A percentile compares a stretch with the other conserved stretches of the same genome.
These are phyloP conservation scores for Buathra laborator DNA, from an alignment of 2,888 invertebrate genomes.

Conservation along the genomic window DNA sequence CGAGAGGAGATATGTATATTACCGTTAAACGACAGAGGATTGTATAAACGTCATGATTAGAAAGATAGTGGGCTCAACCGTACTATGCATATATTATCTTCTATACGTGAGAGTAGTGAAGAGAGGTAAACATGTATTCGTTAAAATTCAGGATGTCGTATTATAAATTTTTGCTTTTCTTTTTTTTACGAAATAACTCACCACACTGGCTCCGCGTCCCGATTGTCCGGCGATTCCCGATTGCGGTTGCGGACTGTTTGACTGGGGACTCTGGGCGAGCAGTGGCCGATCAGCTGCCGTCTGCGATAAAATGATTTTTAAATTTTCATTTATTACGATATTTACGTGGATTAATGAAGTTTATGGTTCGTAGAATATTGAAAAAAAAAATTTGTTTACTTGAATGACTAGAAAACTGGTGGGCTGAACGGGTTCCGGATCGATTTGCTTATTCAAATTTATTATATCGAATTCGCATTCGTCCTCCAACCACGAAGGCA, in stretches of 20 bases:
- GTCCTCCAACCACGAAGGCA: slow-evolving; percentile 97
- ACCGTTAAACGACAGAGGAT: slow-evolving; percentile 51
- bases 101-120: slow-evolving; percentile 54
- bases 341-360: background rate
- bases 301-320: slow-evolving; percentile 68
- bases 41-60: slow-evolving; percentile 40
- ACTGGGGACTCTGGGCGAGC: slow-evolving; percentile 86
- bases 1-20: slow-evolving; percentile 39
- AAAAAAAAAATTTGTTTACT: slow-evolving; percentile 81
- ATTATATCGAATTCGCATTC: slow-evolving; percentile 98
- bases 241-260: slow-evolving; percentile 89
- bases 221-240: slow-evolving; percentile 92
- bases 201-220: slow-evolving; percentile 95
- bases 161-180: background rate
- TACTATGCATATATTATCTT: slow-evolving; percentile 42
- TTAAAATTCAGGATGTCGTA: slow-evolving; percentile 24
- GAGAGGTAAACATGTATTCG: slow-evolving; percentile 46
- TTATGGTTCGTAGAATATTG: background rate
- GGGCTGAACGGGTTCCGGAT: slow-evolving; percentile 91
- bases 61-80: slow-evolving; percentile 55
- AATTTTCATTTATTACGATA: background rate
- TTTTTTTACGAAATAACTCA: slow-evolving; percentile 85
- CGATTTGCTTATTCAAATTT: slow-evolving; percentile 89
- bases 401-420: slow-evolving; percentile 97
- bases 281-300: slow-evolving; percentile 87